These are phyloP conservation scores for Athene noctua DNA, from an alignment of 2,113 vertebrate genomes.

Conservation along the genomic window DNA sequence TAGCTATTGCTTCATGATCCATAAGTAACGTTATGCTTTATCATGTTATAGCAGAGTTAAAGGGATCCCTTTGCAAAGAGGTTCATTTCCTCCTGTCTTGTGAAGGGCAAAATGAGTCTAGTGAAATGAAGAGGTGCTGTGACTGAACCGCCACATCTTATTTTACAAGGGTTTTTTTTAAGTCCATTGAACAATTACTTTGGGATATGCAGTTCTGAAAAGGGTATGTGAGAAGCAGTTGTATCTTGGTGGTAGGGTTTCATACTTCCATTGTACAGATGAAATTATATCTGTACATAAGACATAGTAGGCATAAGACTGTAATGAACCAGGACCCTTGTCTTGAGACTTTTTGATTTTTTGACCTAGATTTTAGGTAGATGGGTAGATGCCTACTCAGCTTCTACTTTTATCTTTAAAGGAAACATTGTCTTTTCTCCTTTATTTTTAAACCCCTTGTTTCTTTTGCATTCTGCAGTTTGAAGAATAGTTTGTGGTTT, in stretches of 20 bases:
- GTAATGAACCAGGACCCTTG: background rate
- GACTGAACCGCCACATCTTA: background rate
- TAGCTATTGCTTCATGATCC: background rate
- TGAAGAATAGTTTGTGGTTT: background rate
- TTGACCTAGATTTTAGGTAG: background rate
- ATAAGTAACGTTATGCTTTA: background rate
- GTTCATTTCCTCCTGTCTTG: background rate
- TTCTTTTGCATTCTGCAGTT: background rate
- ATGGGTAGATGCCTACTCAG: background rate
- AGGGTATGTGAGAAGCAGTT: background rate
- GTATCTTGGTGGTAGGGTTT: background rate
- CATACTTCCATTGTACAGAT: background rate
- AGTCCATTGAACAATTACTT: background rate
- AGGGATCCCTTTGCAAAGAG: background rate
- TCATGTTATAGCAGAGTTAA: background rate
- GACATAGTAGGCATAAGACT: background rate
- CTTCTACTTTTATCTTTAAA: background rate
- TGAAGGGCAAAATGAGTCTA: background rate
- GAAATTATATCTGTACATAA: background rate
- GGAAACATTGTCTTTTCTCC: background rate
- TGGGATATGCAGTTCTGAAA: background rate
- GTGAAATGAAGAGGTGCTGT: background rate
- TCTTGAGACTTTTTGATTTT: background rate
- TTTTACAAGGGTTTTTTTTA: background rate
- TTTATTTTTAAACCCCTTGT: background rate